Evolutionary conservation across 2,797 vertebrate species (phyloP), one percentile per base, ranked within the genome.

Genomic region (Muscicapa comitata): DNA sequence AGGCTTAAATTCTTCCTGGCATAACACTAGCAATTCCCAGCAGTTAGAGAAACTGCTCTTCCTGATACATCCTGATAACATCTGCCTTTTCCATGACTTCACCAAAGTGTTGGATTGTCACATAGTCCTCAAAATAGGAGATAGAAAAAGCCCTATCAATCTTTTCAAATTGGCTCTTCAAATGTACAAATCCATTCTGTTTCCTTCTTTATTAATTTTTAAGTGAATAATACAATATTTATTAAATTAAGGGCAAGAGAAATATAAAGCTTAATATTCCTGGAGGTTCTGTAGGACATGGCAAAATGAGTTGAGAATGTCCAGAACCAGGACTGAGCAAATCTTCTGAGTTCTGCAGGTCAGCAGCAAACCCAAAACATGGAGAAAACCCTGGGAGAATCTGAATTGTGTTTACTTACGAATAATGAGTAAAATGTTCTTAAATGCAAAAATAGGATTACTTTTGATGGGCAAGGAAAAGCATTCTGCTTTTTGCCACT

Each of bases 161-260:
- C 80, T 40, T 67, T 97, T 92, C 59, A 87, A 79, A 43, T 62
- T 89, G 74, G 73, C 67, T 93, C 88, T 90, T 92, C 78, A 91
- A 94, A 92, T 84, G 81, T 84, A 80, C 40, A 82, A 67, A 47
- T 73, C 61, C 66, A 72, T 84, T 88, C 63, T 25, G 29, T 57
- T 93, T 78, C 57, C 66, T 93, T 43, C 5, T 37, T 18, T 54
- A 15, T 62, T 77, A 21, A 21, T 73, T 77, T 80, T 74, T 23
- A 57, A 54, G 19, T 35, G n/a, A 67, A 28, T 51, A 38, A 38
- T 14, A 75, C 38, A 70, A 59, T 85, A 86, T 93, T 97, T 88
- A 43, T 59, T 72, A 17, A 62, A 54, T 70, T 71, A 7, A 67
- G 6, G 4, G 3, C 1, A 26, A 73, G 89, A 96, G 59, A 90